These are phyloP conservation scores for Tauraco erythrolophus DNA, from an alignment of 2,113 vertebrate genomes.

Conservation along the genomic window DNA sequence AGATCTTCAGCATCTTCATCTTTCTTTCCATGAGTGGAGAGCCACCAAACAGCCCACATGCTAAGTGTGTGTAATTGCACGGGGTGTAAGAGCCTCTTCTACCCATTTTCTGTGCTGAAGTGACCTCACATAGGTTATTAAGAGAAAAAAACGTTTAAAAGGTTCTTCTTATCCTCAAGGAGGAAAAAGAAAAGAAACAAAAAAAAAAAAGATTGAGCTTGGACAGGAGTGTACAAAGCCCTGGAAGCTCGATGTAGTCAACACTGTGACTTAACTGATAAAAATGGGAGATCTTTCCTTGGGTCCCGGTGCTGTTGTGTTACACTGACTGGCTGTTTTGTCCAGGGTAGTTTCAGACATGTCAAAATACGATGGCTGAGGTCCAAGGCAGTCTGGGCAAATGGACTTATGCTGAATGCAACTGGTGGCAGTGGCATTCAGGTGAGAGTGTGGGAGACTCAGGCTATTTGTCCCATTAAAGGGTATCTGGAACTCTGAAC, in stretches of 20 bases:
- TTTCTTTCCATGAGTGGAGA: background rate
- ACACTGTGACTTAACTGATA: background rate
- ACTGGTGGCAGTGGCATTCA: background rate
- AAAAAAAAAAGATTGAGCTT: background rate
- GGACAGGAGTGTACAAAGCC: background rate
- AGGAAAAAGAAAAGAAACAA: rapidly evolving
- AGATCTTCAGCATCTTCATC: background rate
- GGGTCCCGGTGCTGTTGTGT: background rate
- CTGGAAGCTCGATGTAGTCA: background rate
- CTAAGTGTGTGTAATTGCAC: background rate
- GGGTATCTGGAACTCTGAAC: background rate
- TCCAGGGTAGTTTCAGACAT: background rate
- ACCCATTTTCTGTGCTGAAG: background rate
- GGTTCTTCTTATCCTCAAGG: background rate
- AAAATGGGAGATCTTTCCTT: background rate
- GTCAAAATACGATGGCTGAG: background rate
- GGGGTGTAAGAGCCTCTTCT: background rate
- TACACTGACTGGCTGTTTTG: background rate
- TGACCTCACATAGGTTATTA: background rate
- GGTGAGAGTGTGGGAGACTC: background rate
- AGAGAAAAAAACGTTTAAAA: background rate
- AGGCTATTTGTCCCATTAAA: no score
- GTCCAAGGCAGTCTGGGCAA: background rate
- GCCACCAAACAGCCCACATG: rapidly evolving
- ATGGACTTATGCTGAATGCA: background rate